Conservation (phyloP, 2,113 vertebrate species). For the Rhizomys pruinosus region DNA sequence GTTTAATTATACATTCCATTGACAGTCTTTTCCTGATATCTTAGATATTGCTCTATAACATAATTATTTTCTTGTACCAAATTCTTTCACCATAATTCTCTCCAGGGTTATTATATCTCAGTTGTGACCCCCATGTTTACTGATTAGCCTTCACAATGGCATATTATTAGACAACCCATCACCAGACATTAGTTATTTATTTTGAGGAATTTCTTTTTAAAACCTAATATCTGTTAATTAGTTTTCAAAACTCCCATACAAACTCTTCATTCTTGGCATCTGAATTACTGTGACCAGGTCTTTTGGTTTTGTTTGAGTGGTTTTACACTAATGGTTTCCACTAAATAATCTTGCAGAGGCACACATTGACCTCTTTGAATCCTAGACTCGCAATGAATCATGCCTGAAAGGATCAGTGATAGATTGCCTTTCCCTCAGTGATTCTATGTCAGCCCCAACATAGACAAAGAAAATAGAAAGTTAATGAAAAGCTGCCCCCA, state of each 20-base stretch:
- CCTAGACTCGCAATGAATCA: conserved; percentile 43
- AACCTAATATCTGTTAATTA: conserved; percentile 25
- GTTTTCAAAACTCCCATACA: neutral
- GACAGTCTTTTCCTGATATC: neutral
- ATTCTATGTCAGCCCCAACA: conserved; percentile 22
- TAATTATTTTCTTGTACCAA: neutral
- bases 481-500: neutral
- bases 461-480: neutral
- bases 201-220: conserved; percentile 12
- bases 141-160: neutral
- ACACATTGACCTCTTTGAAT: conserved; percentile 36
- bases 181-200: neutral
- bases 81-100: neutral
- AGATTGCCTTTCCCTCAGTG: conserved; percentile 23
- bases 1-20: neutral
- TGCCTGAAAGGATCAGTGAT: conserved; percentile 35
- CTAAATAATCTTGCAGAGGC: conserved; percentile 39
- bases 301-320: conserved; percentile 12
- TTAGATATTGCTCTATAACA: neutral
- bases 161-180: neutral
- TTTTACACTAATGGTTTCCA: conserved; percentile 35
- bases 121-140: neutral
- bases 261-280: conserved; percentile 30
- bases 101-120: neutral
- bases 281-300: conserved; percentile 19